Conservation (phyloP, 2,888 invertebrate genomes). For the Caenorhabditis sulstoni region DNA sequence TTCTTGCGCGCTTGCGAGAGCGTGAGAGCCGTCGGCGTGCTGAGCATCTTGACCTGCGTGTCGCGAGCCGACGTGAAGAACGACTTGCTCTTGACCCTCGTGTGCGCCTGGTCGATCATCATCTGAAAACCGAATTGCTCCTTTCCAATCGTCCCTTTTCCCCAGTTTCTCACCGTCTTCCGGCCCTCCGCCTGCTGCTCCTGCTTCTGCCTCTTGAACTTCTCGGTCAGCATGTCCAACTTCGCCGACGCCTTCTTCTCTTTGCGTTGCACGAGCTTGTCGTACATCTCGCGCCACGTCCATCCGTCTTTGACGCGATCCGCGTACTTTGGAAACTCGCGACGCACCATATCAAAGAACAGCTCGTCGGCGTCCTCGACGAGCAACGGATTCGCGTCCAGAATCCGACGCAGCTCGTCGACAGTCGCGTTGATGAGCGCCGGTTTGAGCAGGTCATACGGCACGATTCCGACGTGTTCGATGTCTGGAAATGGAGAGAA, state of each 20-base stretch:
- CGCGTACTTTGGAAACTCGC: slow-evolving; percentile 52
- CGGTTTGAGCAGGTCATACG: slow-evolving; percentile 45
- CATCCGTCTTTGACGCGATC: slow-evolving; percentile 22
- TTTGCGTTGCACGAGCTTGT: slow-evolving; percentile 24
- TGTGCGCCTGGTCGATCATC: slow-evolving; percentile 55
- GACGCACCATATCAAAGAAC: slow-evolving; percentile 26
- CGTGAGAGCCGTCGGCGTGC: slow-evolving; percentile 43
- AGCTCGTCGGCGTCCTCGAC: slow-evolving; percentile 40
- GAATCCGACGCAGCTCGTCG: slow-evolving; percentile 43
- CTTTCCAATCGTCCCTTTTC: not conserved
- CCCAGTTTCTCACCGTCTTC: slow-evolving; percentile 26
- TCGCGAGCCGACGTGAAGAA: slow-evolving; percentile 31
- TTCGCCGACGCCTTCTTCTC: slow-evolving; percentile 40
- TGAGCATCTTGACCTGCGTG: slow-evolving; percentile 34
- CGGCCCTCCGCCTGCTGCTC: slow-evolving; percentile 18
- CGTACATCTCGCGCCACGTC: slow-evolving; percentile 53
- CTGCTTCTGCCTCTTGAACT: slow-evolving; percentile 17
- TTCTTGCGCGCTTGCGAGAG: slow-evolving; percentile 51
- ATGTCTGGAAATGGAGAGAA: slow-evolving; percentile 53
- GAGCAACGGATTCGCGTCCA: slow-evolving; percentile 45
- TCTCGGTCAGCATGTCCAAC: slow-evolving; percentile 34
- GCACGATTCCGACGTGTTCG: slow-evolving; percentile 50
- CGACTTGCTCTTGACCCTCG: slow-evolving; percentile 19
- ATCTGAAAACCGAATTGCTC: slow-evolving; percentile 24
- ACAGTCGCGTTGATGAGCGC: slow-evolving; percentile 21